phyloP scores from a whole-genome alignment of 2,113 vertebrate genomes.

The Phaetusa simplex region DNA sequence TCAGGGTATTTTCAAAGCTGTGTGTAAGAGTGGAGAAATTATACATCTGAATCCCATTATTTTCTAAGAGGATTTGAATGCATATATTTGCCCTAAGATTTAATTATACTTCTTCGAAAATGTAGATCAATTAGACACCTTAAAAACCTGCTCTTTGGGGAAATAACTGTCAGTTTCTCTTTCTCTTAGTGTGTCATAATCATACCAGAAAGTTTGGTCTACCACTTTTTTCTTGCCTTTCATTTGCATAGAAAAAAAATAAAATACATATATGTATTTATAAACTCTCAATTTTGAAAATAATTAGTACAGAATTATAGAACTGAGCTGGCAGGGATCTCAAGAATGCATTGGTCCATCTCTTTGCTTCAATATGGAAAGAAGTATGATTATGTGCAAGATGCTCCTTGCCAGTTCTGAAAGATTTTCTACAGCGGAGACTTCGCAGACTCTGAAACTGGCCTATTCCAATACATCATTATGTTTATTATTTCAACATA shows the following conservation, averaged over 20 bases:
- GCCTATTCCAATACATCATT: background rate
- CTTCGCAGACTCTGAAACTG: background rate
- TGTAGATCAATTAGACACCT: constrained; percentile 34
- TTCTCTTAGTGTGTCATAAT: background rate
- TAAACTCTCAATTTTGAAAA: background rate
- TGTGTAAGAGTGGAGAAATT: constrained; percentile 9
- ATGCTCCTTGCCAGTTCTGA: background rate
- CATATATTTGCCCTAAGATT: constrained; percentile 29
- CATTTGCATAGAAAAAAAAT: background rate
- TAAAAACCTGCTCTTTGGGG: background rate
- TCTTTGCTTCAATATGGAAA: background rate
- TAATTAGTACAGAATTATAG: background rate
- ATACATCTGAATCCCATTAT: constrained; percentile 24
- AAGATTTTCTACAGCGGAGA: background rate
- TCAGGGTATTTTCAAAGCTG: constrained; percentile 31
- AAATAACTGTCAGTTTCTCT: constrained; percentile 19
- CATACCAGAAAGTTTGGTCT: background rate
- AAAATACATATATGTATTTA: background rate
- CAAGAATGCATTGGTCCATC: background rate
- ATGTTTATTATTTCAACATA: background rate
- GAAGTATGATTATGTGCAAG: background rate
- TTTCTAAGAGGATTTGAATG: constrained; percentile 29
- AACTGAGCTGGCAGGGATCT: background rate
- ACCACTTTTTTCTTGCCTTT: background rate
- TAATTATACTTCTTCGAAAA: constrained; percentile 37